phyloP scores from a whole-genome alignment of 2,888 invertebrate species.

The Eugnorisma glareosa region DNA sequence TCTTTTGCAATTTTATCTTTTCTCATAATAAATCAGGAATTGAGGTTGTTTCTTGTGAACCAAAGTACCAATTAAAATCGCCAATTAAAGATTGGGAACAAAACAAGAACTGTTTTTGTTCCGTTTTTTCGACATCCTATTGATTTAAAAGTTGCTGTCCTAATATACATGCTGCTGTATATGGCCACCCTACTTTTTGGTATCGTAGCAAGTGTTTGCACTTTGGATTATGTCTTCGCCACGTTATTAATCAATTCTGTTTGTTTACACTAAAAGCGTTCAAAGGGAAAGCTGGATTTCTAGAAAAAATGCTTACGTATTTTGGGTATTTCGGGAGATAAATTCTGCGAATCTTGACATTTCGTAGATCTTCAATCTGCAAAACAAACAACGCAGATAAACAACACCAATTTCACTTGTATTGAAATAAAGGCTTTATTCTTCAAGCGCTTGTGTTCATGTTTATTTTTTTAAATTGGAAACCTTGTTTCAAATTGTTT shows the following conservation, averaged over 20 bases:
- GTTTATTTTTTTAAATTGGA: neutral
- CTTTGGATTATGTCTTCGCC: constrained; percentile 45
- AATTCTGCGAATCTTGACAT: neutral
- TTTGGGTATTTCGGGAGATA: neutral
- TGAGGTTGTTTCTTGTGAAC: constrained; percentile 13
- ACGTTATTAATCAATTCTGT: constrained; percentile 38
- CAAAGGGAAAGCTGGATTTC: constrained; percentile 26
- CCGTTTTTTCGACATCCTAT: constrained; percentile 35
- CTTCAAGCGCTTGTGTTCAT: neutral
- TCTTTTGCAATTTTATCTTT: neutral
- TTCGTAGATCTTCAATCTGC: constrained; percentile 6
- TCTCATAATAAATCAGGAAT: constrained; percentile 31
- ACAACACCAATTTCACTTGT: neutral
- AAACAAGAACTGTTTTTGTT: constrained; percentile 5
- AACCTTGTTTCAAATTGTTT: neutral
- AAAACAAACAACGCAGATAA: neutral
- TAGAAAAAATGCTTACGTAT: neutral
- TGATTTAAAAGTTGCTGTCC: constrained; percentile 3
- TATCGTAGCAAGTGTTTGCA: constrained; percentile 52
- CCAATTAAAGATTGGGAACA: constrained; percentile 30
- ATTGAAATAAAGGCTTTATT: neutral
- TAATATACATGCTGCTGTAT: constrained; percentile 21
- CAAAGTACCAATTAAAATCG: constrained; percentile 38
- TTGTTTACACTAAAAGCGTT: constrained; percentile 32
- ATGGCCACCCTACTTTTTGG: constrained; percentile 51